Percentiles rank a stretch among this genome's conserved stretches.
Evolutionary conservation across 2,113 vertebrate genomes (phyloP).

Genomic region (Entomyzon cyanotis): DNA sequence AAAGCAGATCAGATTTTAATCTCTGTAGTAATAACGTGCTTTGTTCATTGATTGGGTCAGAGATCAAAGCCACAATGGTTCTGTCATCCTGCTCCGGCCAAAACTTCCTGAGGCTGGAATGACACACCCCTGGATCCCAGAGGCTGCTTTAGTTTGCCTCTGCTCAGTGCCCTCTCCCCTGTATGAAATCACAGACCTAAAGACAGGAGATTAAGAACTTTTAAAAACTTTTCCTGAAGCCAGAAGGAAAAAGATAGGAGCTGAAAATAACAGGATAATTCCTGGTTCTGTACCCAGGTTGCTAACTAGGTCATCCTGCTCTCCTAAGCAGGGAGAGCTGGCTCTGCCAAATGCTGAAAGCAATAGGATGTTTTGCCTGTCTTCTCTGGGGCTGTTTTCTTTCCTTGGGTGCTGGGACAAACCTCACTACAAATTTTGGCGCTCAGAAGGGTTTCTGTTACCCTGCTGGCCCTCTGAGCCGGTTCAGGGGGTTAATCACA

Average conservation of each 20-base stretch:
- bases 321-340: background rate
- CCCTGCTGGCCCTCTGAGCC: background rate
- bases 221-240: background rate
- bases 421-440: background rate
- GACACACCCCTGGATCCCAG: background rate
- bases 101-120: background rate
- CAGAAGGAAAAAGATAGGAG: background rate
- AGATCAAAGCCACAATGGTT: constrained; percentile 46
- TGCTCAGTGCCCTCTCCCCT: background rate
- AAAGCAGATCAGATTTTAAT: constrained; percentile 59
- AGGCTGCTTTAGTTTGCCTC: background rate
- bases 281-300: constrained; percentile 17
- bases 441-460: background rate
- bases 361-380: background rate
- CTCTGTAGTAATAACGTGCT: constrained; percentile 44
- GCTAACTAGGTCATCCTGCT: constrained; percentile 56
- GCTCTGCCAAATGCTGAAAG: constrained; percentile 4
- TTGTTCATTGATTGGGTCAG: background rate
- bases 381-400: background rate
- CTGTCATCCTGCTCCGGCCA: background rate
- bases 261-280: constrained; percentile 19
- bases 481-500: background rate
- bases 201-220: background rate
- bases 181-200: background rate
- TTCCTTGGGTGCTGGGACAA: background rate